phyloP scores from a whole-genome alignment of 1,140 invertebrate species.

The Ladona fulva region DNA sequence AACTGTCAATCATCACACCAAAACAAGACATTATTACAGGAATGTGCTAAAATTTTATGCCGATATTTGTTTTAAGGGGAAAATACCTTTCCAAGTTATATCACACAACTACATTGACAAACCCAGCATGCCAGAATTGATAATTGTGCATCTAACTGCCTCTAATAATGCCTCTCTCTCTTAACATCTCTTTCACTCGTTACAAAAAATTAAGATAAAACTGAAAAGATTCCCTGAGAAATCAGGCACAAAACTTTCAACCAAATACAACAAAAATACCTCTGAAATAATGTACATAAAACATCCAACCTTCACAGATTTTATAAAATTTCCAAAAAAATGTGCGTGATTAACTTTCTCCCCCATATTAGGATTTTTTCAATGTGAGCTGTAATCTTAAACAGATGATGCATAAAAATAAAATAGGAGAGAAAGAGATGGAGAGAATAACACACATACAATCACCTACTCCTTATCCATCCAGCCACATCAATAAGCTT shows the following conservation, averaged over 20 bases:
- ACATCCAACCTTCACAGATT: no score
- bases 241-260: no score
- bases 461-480: background rate
- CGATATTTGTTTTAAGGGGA: background rate
- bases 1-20: constrained; percentile 9
- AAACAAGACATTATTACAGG: background rate
- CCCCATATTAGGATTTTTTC: no score
- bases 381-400: no score
- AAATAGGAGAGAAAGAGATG: background rate
- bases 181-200: background rate
- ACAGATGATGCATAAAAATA: no score
- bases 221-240: no score
- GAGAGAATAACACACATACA: background rate
- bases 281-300: no score
- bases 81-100: background rate
- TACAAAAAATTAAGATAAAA: no score
- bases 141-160: background rate
- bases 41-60: background rate
- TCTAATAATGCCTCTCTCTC: background rate
- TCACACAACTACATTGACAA: background rate
- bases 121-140: constrained; percentile 3
- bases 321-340: no score
- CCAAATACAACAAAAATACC: no score
- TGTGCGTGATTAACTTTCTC: no score
- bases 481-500: background rate